These are phyloP conservation scores for Phortica variegata DNA, from an alignment of 1,140 invertebrate genomes.

Conservation along the genomic window DNA sequence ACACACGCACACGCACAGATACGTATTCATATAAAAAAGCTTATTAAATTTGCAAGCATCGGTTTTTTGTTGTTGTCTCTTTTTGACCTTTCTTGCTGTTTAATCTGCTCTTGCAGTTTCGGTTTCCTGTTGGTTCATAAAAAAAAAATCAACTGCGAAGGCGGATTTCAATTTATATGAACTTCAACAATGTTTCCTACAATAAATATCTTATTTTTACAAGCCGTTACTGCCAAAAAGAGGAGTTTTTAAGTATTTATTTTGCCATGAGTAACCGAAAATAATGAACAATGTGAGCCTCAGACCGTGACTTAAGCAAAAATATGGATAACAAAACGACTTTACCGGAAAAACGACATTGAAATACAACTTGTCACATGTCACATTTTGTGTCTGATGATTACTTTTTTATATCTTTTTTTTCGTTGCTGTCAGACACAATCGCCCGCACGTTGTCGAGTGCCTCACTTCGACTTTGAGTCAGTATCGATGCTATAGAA, in stretches of 20 bases:
- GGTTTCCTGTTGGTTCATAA: conserved; percentile 29
- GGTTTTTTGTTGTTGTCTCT: conserved; percentile 55
- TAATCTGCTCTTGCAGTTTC: conserved; percentile 8
- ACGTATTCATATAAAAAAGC: conserved; percentile 36
- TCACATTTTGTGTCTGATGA: conserved; percentile 46
- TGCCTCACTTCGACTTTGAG: too few species aligned
- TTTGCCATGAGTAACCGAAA: conserved; percentile 13
- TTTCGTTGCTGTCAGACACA: conserved; percentile 5
- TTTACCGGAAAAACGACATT: conserved; percentile 33
- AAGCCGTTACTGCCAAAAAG: not conserved
- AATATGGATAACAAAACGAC: conserved; percentile 9
- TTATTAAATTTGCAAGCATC: conserved; percentile 54
- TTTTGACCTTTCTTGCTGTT: conserved; percentile 29
- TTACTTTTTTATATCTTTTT: conserved; percentile 12
- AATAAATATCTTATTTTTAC: conserved; percentile 31
- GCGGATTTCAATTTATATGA: conserved; percentile 53
- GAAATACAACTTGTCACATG: conserved; percentile 50
- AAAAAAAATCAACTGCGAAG: conserved; percentile 39
- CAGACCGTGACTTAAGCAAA: conserved; percentile 18
- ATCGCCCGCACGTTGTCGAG: not conserved
- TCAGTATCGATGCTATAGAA: too few species aligned
- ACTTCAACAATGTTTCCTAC: conserved; percentile 43
- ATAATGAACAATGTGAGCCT: conserved; percentile 20
- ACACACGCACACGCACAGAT: conserved; percentile 13
- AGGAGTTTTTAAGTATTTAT: conserved; percentile 2